These are phyloP conservation scores for Caenorhabditis sp. DNA, from an alignment of 2,888 invertebrate genomes.

Conservation along the genomic window DNA sequence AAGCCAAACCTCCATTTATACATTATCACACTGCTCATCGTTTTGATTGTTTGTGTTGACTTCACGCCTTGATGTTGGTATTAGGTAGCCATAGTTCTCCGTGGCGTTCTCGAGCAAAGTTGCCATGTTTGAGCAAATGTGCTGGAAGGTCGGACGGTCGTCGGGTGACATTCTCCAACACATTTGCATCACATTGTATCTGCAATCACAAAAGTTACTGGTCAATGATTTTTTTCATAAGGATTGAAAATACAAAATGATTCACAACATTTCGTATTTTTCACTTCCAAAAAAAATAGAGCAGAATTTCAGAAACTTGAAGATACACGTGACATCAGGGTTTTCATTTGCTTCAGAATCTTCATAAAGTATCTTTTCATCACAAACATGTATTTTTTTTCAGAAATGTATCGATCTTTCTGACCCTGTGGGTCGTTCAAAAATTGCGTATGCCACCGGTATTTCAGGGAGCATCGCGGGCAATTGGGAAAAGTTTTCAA, in stretches of 20 bases:
- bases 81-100: conserved; percentile 56
- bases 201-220: conserved; percentile 36
- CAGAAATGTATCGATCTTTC: too few relatives aligned
- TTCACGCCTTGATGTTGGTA: conserved; percentile 19
- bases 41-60: conserved; percentile 2
- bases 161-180: conserved; percentile 53
- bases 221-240: not conserved
- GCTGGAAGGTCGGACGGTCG: conserved; percentile 51
- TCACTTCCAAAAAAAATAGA: too few relatives aligned
- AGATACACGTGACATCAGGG: too few relatives aligned
- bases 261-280: too few relatives aligned
- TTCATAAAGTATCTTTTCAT: too few relatives aligned
- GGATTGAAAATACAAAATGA: not conserved
- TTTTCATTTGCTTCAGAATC: too few relatives aligned
- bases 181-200: conserved; percentile 55
- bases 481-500: conserved; percentile 69
- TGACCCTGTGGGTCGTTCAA: too few relatives aligned
- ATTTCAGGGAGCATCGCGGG: conserved; percentile 43
- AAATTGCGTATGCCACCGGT: too few relatives aligned
- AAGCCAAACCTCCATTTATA: conserved; percentile 4
- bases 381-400: too few relatives aligned
- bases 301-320: too few relatives aligned
- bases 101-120: conserved; percentile 56
- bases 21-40: conserved; percentile 35
- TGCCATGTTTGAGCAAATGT: conserved; percentile 45